Conservation (phyloP, 2,113 vertebrate genomes). For the Nettapus auritus region DNA sequence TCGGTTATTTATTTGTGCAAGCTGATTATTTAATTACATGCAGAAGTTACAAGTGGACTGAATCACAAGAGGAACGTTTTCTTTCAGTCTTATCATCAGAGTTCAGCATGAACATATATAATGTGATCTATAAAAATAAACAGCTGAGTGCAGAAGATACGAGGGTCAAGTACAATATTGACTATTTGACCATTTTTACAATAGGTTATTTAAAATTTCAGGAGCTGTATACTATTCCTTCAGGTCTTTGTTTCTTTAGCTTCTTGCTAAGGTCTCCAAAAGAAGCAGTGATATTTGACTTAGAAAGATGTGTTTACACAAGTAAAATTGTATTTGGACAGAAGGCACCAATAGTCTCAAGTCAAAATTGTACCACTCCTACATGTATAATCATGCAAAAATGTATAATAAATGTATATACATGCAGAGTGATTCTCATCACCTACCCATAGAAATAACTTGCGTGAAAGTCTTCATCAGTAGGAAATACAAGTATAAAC, state of each 20-base stretch:
- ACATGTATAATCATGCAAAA: constrained; percentile 85
- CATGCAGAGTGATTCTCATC: constrained; percentile 84
- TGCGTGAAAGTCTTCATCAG: constrained; percentile 87
- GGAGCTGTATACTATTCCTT: constrained; percentile 14
- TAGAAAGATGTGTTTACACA: not conserved
- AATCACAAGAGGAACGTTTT: constrained; percentile 8
- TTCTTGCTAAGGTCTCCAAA: constrained; percentile 19
- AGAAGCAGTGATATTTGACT: not conserved
- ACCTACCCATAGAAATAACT: constrained; percentile 87
- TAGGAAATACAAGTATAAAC: constrained; percentile 84
- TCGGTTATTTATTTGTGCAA: constrained; percentile 41
- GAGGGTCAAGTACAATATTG: constrained; percentile 87
- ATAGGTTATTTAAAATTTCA: constrained; percentile 52
- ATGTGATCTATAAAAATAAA: constrained; percentile 63
- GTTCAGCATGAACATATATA: constrained; percentile 70
- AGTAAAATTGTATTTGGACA: constrained; percentile 17
- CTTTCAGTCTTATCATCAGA: constrained; percentile 70
- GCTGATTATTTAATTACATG: constrained; percentile 19
- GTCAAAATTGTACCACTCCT: constrained; percentile 86
- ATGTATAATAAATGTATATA: constrained; percentile 77
- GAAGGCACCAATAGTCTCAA: constrained; percentile 71
- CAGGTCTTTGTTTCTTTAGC: not conserved
- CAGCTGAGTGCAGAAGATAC: constrained; percentile 78
- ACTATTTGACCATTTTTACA: constrained; percentile 74
- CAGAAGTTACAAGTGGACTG: constrained; percentile 21